A percentile compares a stretch with the other conserved stretches of the same genome.
phyloP scores from a whole-genome alignment of 2,113 vertebrate genomes.

The Tragulus kanchil region DNA sequence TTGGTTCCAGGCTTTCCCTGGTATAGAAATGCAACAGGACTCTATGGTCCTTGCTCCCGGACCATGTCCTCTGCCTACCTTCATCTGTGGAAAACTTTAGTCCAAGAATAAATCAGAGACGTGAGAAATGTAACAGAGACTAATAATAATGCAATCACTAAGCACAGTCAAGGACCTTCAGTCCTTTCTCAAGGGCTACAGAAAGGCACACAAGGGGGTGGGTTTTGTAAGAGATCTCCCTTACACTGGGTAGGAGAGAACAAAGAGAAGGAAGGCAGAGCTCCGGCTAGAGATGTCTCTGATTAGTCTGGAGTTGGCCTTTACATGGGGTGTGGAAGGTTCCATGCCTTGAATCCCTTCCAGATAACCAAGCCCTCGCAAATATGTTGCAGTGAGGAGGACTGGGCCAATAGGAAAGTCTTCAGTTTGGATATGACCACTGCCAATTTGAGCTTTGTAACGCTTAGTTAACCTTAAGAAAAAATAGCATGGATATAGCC shows the following conservation, averaged over 20 bases:
- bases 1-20: neutral
- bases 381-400: neutral
- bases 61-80: neutral
- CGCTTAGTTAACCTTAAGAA: slow-evolving; percentile 31
- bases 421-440: neutral
- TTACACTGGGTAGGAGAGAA: neutral
- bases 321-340: neutral
- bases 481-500: neutral
- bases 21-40: neutral
- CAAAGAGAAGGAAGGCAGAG: neutral
- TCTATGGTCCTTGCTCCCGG: neutral
- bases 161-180: too few species aligned
- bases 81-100: neutral
- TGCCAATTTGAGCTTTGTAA: neutral
- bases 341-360: slow-evolving; percentile 20
- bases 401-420: neutral
- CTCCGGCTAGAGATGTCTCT: neutral
- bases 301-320: neutral
- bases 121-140: neutral
- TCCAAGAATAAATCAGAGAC: neutral
- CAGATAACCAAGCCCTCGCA: slow-evolving; percentile 4
- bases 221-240: neutral
- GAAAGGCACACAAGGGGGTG: neutral
- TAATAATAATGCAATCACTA: too few species aligned
- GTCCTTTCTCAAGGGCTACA: too few species aligned